Evolutionary conservation across 2,113 vertebrate species (phyloP).

Genomic region (Panurus biarmicus): DNA sequence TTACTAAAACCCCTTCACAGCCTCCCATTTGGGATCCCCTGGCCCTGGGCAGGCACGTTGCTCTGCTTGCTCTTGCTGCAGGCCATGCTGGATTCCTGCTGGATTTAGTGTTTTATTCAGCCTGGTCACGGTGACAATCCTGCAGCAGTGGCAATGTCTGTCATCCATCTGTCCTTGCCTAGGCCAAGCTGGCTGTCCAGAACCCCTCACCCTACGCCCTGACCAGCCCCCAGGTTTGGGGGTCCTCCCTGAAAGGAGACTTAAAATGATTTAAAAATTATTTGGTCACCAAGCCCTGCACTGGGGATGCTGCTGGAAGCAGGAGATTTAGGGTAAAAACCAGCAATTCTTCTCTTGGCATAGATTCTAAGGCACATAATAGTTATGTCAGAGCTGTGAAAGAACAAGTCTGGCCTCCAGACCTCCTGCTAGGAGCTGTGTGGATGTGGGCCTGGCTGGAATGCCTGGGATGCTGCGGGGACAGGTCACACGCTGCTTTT

Average conservation of each 20-base stretch:
- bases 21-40: neutral
- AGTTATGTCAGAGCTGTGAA: neutral
- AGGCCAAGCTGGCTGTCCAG: neutral
- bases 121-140: neutral
- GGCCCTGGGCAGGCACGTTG: neutral
- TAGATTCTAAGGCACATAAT: neutral
- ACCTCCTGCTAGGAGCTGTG: neutral
- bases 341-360: neutral
- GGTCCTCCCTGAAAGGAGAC: neutral
- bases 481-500: neutral
- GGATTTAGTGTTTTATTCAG: neutral
- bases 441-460: neutral
- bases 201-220: neutral
- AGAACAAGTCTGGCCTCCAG: neutral
- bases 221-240: neutral
- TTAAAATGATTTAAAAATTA: neutral
- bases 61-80: neutral
- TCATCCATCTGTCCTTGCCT: neutral
- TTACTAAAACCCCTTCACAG: neutral
- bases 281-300: fast-evolving
- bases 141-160: neutral
- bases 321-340: neutral
- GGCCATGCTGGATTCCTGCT: neutral
- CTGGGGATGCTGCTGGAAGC: neutral
- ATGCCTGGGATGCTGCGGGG: neutral